Evolutionary conservation across 2,113 vertebrate species (phyloP).

Genomic region (Anguilla rostrata): DNA sequence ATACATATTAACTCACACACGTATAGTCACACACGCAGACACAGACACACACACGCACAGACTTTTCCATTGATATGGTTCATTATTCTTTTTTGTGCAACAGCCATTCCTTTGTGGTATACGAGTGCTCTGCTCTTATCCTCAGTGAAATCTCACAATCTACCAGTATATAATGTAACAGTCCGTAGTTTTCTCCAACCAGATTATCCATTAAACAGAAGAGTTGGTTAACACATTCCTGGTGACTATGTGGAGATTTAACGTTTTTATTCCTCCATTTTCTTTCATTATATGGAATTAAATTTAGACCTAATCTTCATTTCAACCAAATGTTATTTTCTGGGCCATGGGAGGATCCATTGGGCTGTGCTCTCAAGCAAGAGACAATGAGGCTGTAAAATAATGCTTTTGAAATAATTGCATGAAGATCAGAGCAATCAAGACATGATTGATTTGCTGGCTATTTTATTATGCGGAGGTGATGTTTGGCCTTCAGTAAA

Average conservation of each 20-base stretch:
- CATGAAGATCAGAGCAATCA: background rate
- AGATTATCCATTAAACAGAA: conserved; percentile 21
- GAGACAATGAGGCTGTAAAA: background rate
- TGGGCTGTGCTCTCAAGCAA: background rate
- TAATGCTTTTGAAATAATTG: background rate
- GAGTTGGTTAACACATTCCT: background rate
- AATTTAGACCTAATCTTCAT: background rate
- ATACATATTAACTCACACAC: no score
- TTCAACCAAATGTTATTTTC: background rate
- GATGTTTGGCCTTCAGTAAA: background rate
- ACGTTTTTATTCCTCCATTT: background rate
- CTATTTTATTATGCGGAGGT: background rate
- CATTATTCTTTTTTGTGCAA: no score
- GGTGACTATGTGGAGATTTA: background rate
- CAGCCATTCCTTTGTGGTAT: background rate
- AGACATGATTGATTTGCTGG: background rate
- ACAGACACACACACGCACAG: no score
- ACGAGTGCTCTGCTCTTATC: background rate
- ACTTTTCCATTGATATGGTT: no score
- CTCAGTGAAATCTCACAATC: background rate
- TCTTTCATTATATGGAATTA: background rate
- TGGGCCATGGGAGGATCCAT: background rate
- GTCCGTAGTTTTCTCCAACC: background rate
- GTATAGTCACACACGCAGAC: no score
- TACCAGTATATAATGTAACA: background rate